Base-by-base conservation (phyloP, 2,888 invertebrate genomes). In the Cryptus viduatorius region DNA sequence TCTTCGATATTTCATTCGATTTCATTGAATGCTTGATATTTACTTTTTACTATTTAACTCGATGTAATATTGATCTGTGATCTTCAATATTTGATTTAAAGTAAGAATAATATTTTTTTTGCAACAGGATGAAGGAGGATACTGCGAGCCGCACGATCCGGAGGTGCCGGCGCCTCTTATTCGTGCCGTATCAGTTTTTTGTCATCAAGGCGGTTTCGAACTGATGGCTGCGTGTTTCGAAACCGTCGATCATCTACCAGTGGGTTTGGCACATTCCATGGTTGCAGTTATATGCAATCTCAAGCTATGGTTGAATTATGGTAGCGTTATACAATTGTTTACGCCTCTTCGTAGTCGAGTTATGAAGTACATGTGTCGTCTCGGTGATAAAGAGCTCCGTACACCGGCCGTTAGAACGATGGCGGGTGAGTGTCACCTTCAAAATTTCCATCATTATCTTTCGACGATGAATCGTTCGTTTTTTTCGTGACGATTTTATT, bases 101-200 rank as follows among this genome's bases (percentile, higher is more conserved):
- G 12, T 42, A 19, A 12, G 44, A 8, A 3, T 0, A 46, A 77
- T 29, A 4, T 8, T 29, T 69, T 80, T 12, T 53, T 59, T 82
- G 84, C 59, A 71, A 10, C 96, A 97, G 89, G 97, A 97, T 92
- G 98, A 98, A 94, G 97, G 96, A 93, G 95, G 96, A 86, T 98
- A 96, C 93, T 98, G 98, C 94, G 98, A 98, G 94, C 95, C 98
- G 71, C 97, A 98, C 94, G 98, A 99, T 94, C 97, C 98, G 78
- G 98, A 98, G 94, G 97, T 98, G 92, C 98, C 98, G 37, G 97
- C 98, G 82, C 98, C 97, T 93, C 95, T 98, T 86, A 95, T 98
- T 83, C 96, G 98, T 79, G 98, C 98, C 94, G 98, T 98, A n/a
- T 97, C 97, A 89, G 95, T 98, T 91, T 98, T 98, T 94, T 98